Conservation (phyloP, 2,797 vertebrate genomes). For the Poeciliopsis infans region DNA sequence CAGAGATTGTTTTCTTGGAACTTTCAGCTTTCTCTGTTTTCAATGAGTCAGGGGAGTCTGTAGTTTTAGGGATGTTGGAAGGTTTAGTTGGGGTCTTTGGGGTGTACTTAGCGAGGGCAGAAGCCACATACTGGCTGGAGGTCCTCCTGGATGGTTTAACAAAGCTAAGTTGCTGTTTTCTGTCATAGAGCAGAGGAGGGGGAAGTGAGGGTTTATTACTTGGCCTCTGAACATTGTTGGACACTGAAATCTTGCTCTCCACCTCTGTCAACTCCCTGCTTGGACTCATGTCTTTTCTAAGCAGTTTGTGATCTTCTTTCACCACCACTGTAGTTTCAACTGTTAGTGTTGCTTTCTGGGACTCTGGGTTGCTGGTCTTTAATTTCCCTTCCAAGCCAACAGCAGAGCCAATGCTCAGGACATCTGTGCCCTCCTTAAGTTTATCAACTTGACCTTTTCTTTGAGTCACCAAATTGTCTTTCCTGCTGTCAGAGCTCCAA, state of each 20-base stretch:
- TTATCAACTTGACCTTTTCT: constrained; percentile 51
- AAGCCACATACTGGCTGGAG: constrained; percentile 94
- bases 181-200: constrained; percentile 37
- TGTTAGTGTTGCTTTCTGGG: constrained; percentile 37
- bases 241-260: constrained; percentile 56
- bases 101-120: constrained; percentile 87
- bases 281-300: constrained; percentile 36
- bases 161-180: constrained; percentile 81
- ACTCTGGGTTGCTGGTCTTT: constrained; percentile 46
- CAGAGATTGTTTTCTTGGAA: constrained; percentile 61
- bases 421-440: constrained; percentile 52
- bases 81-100: constrained; percentile 64
- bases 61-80: constrained; percentile 25
- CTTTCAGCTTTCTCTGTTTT: constrained; percentile 26
- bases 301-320: constrained; percentile 47
- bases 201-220: constrained; percentile 55
- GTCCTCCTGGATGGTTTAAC: constrained; percentile 88
- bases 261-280: constrained; percentile 50
- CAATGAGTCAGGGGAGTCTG: constrained; percentile 41
- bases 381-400: constrained; percentile 31
- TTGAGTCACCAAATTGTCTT: constrained; percentile 51
- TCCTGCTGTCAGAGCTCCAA: constrained; percentile 83
- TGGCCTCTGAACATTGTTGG: constrained; percentile 53
- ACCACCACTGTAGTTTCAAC: constrained; percentile 38
- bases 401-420: constrained; percentile 36